Conservation (phyloP, 2,797 vertebrate species). For the Enteromius argenteus region DNA sequence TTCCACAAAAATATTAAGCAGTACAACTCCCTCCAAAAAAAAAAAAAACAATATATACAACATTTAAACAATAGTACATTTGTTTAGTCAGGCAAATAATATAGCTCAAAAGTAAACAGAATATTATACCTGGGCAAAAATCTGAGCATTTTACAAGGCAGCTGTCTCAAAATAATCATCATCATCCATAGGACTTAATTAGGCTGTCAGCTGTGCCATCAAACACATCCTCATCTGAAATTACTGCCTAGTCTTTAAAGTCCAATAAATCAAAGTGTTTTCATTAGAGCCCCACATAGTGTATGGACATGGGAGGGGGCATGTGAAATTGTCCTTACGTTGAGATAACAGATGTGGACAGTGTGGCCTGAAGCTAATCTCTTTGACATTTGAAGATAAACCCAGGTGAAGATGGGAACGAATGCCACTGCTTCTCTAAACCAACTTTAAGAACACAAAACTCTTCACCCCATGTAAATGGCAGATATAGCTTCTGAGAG, state of each 20-base stretch:
- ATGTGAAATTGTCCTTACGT: not conserved
- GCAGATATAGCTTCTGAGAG: conserved; percentile 32
- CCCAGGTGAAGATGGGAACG: conserved; percentile 45
- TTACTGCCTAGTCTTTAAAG: conserved; percentile 33
- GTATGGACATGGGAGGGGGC: conserved; percentile 22
- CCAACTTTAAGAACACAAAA: conserved; percentile 51
- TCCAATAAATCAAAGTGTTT: conserved; percentile 41
- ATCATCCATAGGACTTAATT: conserved; percentile 46
- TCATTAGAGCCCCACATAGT: conserved; percentile 13
- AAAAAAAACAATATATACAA: too few relatives aligned
- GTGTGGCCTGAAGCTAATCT: conserved; percentile 60
- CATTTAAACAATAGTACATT: too few relatives aligned
- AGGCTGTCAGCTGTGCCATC: conserved; percentile 31
- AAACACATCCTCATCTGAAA: conserved; percentile 44
- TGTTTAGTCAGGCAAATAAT: not conserved
- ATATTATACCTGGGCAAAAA: conserved; percentile 11
- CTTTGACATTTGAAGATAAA: conserved; percentile 65
- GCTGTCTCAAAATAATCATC: conserved; percentile 43
- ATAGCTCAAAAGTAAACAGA: not conserved
- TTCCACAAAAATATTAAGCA: too few relatives aligned
- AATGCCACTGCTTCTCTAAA: conserved; percentile 58
- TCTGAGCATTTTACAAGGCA: conserved; percentile 19
- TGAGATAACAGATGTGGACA: conserved; percentile 53
- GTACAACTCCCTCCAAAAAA: too few relatives aligned
- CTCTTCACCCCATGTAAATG: conserved; percentile 51